Evolutionary conservation across 1,140 invertebrate genomes (phyloP).

Genomic region (Meloidogyne floridensis): DNA sequence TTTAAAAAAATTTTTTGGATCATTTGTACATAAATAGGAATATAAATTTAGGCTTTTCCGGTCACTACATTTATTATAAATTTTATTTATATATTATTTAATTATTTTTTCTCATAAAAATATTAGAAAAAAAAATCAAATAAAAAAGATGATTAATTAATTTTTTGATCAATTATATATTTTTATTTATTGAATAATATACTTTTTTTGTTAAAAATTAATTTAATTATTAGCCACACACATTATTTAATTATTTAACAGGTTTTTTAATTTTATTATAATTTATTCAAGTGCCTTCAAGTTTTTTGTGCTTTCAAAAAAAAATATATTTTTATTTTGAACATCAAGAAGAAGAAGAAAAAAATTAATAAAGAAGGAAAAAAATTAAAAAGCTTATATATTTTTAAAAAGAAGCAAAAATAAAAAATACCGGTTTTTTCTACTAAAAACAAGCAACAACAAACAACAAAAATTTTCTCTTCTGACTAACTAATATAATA

Average conservation of each 20-base stretch:
- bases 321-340: neutral
- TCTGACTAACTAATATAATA: neutral
- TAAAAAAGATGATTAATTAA: too few species aligned
- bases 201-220: neutral
- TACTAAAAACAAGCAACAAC: neutral
- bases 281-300: neutral
- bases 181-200: neutral
- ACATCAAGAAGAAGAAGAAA: neutral
- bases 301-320: neutral
- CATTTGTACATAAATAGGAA: neutral
- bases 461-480: neutral
- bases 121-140: too few species aligned
- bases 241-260: neutral
- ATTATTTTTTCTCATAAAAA: too few species aligned
- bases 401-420: neutral
- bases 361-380: neutral
- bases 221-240: neutral
- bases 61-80: neutral
- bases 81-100: too few species aligned
- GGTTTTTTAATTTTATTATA: neutral
- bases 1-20: too few species aligned
- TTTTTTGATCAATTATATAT: too few species aligned
- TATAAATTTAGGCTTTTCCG: neutral
- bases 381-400: neutral
- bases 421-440: neutral